phyloP scores from a whole-genome alignment of 2,113 vertebrate genomes.

The Ctenomys sociabilis region DNA sequence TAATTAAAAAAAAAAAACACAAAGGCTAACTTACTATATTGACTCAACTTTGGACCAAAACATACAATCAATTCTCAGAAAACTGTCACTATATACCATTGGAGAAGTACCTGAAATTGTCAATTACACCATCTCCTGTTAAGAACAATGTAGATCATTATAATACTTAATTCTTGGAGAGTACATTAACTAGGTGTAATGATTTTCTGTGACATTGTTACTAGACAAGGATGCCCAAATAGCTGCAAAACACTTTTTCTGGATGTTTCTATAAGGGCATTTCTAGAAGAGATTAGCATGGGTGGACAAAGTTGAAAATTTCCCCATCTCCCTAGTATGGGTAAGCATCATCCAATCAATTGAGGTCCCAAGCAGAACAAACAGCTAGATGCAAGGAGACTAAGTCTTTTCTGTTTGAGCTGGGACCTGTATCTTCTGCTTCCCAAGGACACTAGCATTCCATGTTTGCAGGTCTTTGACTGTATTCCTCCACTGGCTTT shows the following conservation, averaged over 20 bases:
- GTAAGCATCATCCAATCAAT: not conserved
- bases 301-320: not conserved
- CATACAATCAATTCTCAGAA: constrained; percentile 6
- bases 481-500: not conserved
- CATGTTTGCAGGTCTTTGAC: not conserved
- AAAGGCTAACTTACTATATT: not conserved
- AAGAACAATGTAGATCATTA: not conserved
- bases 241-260: not conserved
- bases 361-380: not conserved
- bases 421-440: not conserved
- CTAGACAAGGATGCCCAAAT: not conserved
- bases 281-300: not conserved
- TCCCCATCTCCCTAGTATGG: not conserved
- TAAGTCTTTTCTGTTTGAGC: not conserved
- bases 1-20: not conserved
- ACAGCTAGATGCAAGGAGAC: not conserved
- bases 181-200: not conserved
- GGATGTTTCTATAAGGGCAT: not conserved
- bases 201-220: not conserved
- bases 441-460: not conserved
- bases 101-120: not conserved
- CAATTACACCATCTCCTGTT: not conserved
- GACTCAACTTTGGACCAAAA: constrained; percentile 5
- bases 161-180: constrained; percentile 34
- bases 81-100: not conserved